Base-by-base conservation (phyloP, 2,888 invertebrate species). In the Pandemis corylana region DNA sequence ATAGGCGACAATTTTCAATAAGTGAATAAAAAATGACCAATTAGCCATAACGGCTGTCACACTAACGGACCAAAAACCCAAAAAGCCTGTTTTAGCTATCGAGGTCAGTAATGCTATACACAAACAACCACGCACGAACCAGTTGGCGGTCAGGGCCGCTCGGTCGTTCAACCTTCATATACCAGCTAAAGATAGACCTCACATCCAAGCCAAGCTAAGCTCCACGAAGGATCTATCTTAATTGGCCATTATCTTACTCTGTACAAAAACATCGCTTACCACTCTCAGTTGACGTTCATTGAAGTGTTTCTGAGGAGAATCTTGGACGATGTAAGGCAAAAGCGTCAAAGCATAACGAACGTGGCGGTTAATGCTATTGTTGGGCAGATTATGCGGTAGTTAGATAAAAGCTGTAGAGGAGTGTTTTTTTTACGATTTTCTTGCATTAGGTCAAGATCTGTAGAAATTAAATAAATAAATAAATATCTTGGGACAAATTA, bases 101-200 rank as follows among this genome's bases (percentile, higher is more conserved):
- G 83, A 80, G 89, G 90, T 89, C 88, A 90, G 82, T 82, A 80
- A 82, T 84, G 83, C 82, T 72, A 77, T 78, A 72, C 72, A 74
- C 68, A 77, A 75, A 78, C 76, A 77, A 76, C 74, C 69, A 68
- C 72, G 72, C 63, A 71, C 75, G 80, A 83, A 79, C 81, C 76
- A 79, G 81, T 75, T 75, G 70, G 85, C 82, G 89, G 90, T 81
- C 90, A 89, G 72, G 78, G 79, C 86, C 86, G 88, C 80, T 76
- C 82, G 86, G 83, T 81, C 85, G 71, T 83, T 84, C 79, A 85
- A 81, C 86, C 80, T 72, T 28, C 44, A 44, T 36, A 7, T 28
- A 61, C 28, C 74, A 42, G 67, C 70, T 61, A 10, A 36, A 53
- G 9, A 53, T 9, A 67, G 74, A 70, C 13, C 74, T 66, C 66